These are phyloP conservation scores for Oegoconia quadripuncta DNA, from an alignment of 2,888 invertebrate genomes.

Conservation along the genomic window DNA sequence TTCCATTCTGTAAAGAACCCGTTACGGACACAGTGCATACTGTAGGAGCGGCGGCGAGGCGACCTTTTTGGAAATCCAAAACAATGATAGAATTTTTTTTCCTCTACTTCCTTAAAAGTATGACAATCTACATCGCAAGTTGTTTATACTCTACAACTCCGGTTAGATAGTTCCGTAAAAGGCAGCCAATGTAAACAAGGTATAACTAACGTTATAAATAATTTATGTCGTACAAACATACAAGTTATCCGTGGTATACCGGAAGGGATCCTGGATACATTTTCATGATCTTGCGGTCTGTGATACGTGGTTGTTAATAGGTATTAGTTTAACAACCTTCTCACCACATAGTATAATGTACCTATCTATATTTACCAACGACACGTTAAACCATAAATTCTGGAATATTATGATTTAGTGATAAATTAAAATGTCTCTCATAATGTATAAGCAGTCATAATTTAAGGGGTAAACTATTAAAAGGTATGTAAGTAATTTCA, in stretches of 20 bases:
- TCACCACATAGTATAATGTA: constrained; percentile 26
- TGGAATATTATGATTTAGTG: background rate
- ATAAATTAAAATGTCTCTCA: no score
- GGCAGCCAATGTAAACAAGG: constrained; percentile 63
- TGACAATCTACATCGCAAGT: constrained; percentile 15
- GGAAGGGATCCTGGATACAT: constrained; percentile 65
- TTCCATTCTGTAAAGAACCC: no score
- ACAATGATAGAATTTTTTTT: no score
- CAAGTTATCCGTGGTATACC: constrained; percentile 63
- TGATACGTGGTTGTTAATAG: constrained; percentile 69
- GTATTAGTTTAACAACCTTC: constrained; percentile 72
- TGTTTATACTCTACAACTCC: constrained; percentile 47
- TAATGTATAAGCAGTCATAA: no score
- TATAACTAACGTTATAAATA: constrained; percentile 70
- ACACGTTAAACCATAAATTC: background rate
- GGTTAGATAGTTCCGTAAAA: constrained; percentile 52
- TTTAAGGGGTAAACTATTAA: no score
- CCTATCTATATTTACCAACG: background rate
- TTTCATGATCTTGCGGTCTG: constrained; percentile 76
- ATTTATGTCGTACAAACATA: constrained; percentile 69
- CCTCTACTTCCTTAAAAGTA: no score
- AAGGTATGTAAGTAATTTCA: no score
- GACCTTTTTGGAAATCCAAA: no score
- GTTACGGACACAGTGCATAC: no score
- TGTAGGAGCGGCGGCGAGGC: no score